phyloP scores from a whole-genome alignment of 2,113 vertebrate species.

The Odocoileus virginianus region DNA sequence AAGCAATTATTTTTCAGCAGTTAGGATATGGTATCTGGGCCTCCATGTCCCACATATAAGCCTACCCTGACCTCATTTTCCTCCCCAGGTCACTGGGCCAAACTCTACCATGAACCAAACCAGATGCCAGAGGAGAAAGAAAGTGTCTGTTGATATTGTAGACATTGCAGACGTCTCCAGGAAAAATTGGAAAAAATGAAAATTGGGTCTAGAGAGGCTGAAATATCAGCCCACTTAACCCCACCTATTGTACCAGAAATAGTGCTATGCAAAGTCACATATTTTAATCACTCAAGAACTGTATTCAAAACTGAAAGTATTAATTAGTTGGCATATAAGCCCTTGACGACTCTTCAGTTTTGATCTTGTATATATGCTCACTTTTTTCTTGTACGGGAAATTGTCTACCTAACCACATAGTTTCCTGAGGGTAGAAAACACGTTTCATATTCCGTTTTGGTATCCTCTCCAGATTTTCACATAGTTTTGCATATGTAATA shows the following conservation, averaged over 20 bases:
- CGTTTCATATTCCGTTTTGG: background rate
- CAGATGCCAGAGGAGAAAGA: background rate
- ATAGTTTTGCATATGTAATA: background rate
- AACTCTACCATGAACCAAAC: background rate
- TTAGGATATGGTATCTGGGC: background rate
- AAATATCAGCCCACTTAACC: background rate
- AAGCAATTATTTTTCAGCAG: background rate
- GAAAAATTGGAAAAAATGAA: background rate
- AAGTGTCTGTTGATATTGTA: background rate
- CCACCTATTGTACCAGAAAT: background rate
- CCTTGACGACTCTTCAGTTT: background rate
- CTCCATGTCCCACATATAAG: background rate
- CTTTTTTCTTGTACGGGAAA: background rate
- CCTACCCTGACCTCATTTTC: background rate
- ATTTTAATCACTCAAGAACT: conserved; percentile 4
- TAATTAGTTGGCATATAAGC: background rate
- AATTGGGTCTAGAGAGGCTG: background rate
- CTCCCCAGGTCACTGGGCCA: background rate
- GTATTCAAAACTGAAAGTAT: background rate
- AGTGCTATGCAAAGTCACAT: background rate
- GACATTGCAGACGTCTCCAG: background rate
- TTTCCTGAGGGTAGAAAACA: background rate
- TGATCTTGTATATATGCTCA: background rate
- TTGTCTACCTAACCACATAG: background rate
- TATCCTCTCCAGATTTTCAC: background rate